Base-by-base conservation (phyloP, 2,888 invertebrate genomes). In the Marasmarcha lunaedactyla region DNA sequence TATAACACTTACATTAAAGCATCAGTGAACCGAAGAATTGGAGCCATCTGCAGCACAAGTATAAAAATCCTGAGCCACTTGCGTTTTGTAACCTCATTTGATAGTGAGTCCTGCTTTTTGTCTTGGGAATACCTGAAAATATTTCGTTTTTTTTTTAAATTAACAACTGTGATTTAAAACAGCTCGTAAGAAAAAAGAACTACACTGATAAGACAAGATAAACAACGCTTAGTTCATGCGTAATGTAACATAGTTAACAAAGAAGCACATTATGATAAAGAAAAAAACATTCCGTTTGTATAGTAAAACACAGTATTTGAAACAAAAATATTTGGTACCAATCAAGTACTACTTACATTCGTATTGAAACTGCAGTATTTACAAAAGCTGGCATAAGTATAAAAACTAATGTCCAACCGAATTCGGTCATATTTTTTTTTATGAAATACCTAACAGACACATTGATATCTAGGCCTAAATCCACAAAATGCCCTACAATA, bases 351-450 rank as follows among this genome's bases (percentile, higher is more conserved):
- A 85, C 86, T 84, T 69, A 90, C 92, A 93, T 92, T 66, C 89
- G 73, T 47, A 89, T 84, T 38, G 91, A 92, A 39, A 93, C 88
- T 9, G 88, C 86, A 9, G 90, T 91, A 63, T 90, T 92, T 15
- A 92, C 87, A 46, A 92, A 78, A 0, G 92, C 90, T 36, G 93
- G 92, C 50, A 91, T 63, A 36, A 91, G 72, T 48, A 93, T 89
- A 57, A 92, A 90, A 26, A 83, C 84, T 35, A 90, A 61, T 1
- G 93, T 93, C 70, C 89, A 87, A 14, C 85, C 77, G 57, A 91
- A 92, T 64, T 89, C 90, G 38, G 73, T 71, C 46, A 83, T 70
- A 54, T 87, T 79, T 10, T 68, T 63, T 14, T 78, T 74, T 43
- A 85, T 52, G 47, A 84, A 87, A 59, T 91, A 91, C 56, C 86